These are phyloP conservation scores for Synodontis membranacea DNA, from an alignment of 2,113 vertebrate genomes.

Conservation along the genomic window DNA sequence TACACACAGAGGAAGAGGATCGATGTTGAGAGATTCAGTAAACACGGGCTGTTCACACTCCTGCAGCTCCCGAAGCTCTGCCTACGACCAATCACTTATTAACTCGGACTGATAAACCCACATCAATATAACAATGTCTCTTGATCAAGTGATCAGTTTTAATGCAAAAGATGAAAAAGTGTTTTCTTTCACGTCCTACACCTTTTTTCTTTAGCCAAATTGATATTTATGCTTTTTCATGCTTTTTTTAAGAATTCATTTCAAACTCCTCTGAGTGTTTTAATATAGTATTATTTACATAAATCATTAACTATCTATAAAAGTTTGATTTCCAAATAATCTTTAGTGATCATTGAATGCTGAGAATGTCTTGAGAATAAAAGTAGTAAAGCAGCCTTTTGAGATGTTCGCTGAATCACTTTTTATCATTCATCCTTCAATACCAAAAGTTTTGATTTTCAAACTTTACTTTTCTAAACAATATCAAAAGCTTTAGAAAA, in stretches of 20 bases:
- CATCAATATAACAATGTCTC: slow-evolving; percentile 9
- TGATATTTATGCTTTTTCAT: neutral
- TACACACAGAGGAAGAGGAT: slow-evolving; percentile 22
- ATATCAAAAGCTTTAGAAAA: neutral
- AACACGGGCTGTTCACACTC: slow-evolving; percentile 38
- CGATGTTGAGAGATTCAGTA: slow-evolving; percentile 33
- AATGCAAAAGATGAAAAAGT: neutral
- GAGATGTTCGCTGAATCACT: neutral
- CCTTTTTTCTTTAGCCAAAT: neutral
- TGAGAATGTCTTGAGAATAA: neutral
- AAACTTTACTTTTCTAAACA: neutral
- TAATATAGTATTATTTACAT: neutral
- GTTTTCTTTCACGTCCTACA: neutral
- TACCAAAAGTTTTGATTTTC: neutral
- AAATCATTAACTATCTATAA: neutral
- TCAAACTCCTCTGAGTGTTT: neutral
- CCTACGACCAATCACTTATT: slow-evolving; percentile 29
- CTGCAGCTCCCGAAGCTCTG: slow-evolving; percentile 17
- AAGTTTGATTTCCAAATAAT: neutral
- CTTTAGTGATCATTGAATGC: neutral
- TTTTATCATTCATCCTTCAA: neutral
- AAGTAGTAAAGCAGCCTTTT: neutral
- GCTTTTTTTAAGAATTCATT: neutral
- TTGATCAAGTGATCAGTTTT: slow-evolving; percentile 6
- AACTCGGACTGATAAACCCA: slow-evolving; percentile 34